A percentile compares a stretch with the other conserved stretches of the same genome.
phyloP scores from a whole-genome alignment of 2,888 invertebrate genomes.

The Polydrusus pterygomalis region DNA sequence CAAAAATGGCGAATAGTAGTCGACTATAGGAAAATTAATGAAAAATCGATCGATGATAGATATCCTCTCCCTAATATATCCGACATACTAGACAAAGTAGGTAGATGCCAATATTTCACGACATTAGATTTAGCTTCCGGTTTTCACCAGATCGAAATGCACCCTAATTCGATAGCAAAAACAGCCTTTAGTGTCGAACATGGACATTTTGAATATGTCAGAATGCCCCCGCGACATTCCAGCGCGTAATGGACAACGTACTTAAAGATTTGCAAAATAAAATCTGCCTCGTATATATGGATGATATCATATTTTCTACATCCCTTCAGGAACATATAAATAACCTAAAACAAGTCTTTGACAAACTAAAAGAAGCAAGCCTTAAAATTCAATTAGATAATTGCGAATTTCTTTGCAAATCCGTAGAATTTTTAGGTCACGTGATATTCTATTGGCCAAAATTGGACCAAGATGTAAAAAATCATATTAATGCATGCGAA shows the following conservation, averaged over 20 bases:
- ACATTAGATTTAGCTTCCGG: constrained; percentile 60
- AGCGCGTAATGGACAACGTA: constrained; percentile 60
- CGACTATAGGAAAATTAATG: constrained; percentile 56
- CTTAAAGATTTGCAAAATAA: constrained; percentile 54
- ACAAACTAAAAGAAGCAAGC: constrained; percentile 33
- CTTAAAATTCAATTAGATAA: constrained; percentile 57
- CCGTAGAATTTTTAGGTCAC: constrained; percentile 55
- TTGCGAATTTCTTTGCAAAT: constrained; percentile 47
- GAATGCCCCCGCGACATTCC: constrained; percentile 62
- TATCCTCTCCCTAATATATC: constrained; percentile 57
- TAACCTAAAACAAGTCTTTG: constrained; percentile 38
- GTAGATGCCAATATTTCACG: constrained; percentile 53
- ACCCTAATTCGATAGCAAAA: constrained; percentile 56
- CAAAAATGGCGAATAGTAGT: constrained; percentile 57
- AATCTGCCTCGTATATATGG: constrained; percentile 46
- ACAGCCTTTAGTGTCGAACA: constrained; percentile 61
- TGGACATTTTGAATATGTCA: constrained; percentile 60
- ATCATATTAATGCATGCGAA: constrained; percentile 24
- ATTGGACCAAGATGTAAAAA: constrained; percentile 25
- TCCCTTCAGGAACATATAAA: constrained; percentile 43
- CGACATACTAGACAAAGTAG: constrained; percentile 54
- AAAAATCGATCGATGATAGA: constrained; percentile 50
- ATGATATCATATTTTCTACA: constrained; percentile 48
- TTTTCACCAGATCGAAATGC: constrained; percentile 63
- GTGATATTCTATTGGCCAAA: constrained; percentile 46